phyloP scores from a whole-genome alignment of 2,888 invertebrate species.

The Anarsia innoxiella region DNA sequence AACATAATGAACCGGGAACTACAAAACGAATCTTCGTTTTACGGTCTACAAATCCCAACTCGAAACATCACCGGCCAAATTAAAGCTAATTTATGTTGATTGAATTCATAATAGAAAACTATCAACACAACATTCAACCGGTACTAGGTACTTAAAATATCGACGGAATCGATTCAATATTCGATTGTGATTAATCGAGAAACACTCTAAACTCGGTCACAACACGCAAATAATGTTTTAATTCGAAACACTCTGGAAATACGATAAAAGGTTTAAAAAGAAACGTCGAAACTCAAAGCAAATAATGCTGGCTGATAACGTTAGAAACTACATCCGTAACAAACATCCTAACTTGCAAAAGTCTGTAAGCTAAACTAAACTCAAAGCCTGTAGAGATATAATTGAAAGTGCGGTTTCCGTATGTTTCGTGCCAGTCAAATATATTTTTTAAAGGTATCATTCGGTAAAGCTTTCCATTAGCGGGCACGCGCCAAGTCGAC shows the following conservation, averaged over 20 bases:
- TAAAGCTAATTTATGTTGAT: conserved; percentile 71
- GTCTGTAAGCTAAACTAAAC: too few species aligned
- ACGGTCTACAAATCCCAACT: conserved; percentile 39
- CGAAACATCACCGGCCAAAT: conserved; percentile 55
- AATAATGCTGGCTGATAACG: conserved; percentile 62
- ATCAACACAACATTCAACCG: conserved; percentile 48
- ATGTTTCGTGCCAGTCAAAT: conserved; percentile 41
- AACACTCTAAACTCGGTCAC: conserved; percentile 55
- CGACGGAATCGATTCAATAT: conserved; percentile 22
- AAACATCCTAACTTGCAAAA: conserved; percentile 29
- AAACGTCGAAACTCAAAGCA: conserved; percentile 55
- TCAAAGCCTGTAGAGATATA: too few species aligned
- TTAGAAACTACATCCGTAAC: conserved; percentile 36
- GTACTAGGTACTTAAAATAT: conserved; percentile 28
- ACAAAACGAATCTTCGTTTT: conserved; percentile 44
- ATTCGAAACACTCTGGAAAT: conserved; percentile 56
- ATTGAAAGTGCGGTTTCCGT: conserved; percentile 17
- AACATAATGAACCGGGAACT: conserved; percentile 42
- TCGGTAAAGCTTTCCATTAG: conserved; percentile 66
- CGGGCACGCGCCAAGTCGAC: conserved; percentile 66
- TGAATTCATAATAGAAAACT: conserved; percentile 70
- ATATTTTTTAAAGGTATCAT: conserved; percentile 49
- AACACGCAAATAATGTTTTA: conserved; percentile 62
- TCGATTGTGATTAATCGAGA: conserved; percentile 45
- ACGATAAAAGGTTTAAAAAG: conserved; percentile 56